Evolutionary conservation across 1,140 invertebrate species (phyloP).

Genomic region (Lamellibrachia luymesi): DNA sequence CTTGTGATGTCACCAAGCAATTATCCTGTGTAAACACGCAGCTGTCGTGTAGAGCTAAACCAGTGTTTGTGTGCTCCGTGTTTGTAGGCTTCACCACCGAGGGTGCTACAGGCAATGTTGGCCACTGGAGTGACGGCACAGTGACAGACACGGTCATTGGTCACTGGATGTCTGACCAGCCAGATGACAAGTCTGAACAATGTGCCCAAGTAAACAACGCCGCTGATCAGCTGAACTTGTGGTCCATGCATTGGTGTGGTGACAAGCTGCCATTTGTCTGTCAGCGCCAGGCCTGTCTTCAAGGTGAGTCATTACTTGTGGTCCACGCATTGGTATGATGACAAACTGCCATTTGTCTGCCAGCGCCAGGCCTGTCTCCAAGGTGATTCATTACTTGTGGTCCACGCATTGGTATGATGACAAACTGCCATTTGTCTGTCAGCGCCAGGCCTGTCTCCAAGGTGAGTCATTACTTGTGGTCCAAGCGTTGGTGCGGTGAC

Average conservation of each 20-base stretch:
- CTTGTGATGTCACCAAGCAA: neutral
- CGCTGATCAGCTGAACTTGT: neutral
- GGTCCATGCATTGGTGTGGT: neutral
- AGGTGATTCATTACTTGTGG: neutral
- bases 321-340: too few relatives aligned
- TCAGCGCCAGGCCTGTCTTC: neutral
- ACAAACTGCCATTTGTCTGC: too few relatives aligned
- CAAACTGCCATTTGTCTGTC: too few relatives aligned
- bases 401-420: too few relatives aligned
- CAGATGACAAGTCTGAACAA: neutral
- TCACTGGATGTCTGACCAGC: neutral
- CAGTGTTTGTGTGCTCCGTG: too few relatives aligned
- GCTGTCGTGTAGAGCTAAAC: neutral
- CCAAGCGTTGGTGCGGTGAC: too few relatives aligned
- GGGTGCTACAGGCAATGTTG: neutral
- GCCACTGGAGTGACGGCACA: neutral
- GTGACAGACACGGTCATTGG: neutral
- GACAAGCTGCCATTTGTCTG: neutral
- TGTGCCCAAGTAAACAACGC: neutral
- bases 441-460: too few relatives aligned
- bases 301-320: neutral
- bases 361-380: neutral
- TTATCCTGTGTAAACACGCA: too few relatives aligned
- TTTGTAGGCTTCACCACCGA: neutral
- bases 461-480: too few relatives aligned